Base-by-base conservation (phyloP, 2,888 invertebrate species). In the Leptopterna dolabrata region DNA sequence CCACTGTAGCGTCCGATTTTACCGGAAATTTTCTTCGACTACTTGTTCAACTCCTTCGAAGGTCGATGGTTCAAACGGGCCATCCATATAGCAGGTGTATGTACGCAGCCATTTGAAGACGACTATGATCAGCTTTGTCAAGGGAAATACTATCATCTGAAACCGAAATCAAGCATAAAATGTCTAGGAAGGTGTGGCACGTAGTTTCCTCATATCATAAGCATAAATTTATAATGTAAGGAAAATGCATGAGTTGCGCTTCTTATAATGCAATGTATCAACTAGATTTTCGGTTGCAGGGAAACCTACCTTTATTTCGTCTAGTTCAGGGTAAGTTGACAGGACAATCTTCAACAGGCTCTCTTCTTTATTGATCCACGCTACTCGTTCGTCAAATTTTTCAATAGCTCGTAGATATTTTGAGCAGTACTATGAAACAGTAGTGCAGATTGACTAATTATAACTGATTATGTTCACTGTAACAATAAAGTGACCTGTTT, bases 281-380 rank as follows among this genome's bases (percentile, higher is more conserved):
- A 36, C 4, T 4, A 36, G 4, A 36, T 36, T 36, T 36, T 7
- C 4, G 36, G 7, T 36, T 36, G 36, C 2, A 36, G 7, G 7
- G 36, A 36, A 36, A 36, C 7, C 6, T 89, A 91, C 92, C 90
- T 95, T 95, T 55, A 98, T 92, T 90, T 97, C 96, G 89, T 95
- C 95, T 83, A 98, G 94, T 87, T 96, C 95, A 0, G 95, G 94
- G 92, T 96, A 98, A 19, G 92, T 92, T 0, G 96, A 95, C 80
- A 95, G 91, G 0, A 96, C 96, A 91, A 97, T 96, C 91, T 97
- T 97, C 90, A 98, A 96, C 14, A 97, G 94, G 4, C 93, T 92
- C 92, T 98, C 98, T 93, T 98, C 98, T 90, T 95, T 94, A 92
- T 98, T 97, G 82, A 98, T 97, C 97, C 97, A 97, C 6, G 92